phyloP scores from a whole-genome alignment of 2,797 vertebrate genomes.

The Myotis daubentonii region DNA sequence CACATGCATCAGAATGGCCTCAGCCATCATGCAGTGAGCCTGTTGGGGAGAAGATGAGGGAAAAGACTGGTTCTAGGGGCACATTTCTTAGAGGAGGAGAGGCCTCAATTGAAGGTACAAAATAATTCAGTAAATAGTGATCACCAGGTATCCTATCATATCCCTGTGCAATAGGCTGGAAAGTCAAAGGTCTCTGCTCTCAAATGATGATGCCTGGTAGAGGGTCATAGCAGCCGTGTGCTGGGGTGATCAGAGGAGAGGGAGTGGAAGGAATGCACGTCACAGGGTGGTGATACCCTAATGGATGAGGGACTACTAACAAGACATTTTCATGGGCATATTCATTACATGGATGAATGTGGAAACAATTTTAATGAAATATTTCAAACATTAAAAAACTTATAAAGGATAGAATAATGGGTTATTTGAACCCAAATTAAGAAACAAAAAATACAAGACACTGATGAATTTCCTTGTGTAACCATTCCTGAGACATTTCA shows the following conservation, averaged over 20 bases:
- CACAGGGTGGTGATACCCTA: not conserved
- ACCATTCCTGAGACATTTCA: not conserved
- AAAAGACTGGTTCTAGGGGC: not conserved
- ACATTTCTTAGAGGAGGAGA: not conserved
- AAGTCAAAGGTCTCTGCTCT: not conserved
- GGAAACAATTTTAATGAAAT: not conserved
- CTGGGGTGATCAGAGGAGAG: not conserved
- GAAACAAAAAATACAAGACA: constrained; percentile 17
- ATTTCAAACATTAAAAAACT: not conserved
- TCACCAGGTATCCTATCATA: not conserved
- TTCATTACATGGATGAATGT: not conserved
- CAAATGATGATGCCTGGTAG: not conserved
- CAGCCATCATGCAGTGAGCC: not conserved
- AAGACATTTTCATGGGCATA: not conserved
- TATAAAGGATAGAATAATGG: not conserved
- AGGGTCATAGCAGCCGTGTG: not conserved
- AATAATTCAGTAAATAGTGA: not conserved
- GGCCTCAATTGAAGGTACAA: not conserved
- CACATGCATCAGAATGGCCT: not conserved
- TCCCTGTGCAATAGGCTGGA: not conserved
- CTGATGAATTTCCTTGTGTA: not conserved
- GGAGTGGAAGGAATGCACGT: not conserved
- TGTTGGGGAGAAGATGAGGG: not conserved
- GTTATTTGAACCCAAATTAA: not conserved
- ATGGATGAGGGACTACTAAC: not conserved